Base-by-base conservation (phyloP, 1,140 invertebrate genomes). In the Diachasma alloeum region DNA sequence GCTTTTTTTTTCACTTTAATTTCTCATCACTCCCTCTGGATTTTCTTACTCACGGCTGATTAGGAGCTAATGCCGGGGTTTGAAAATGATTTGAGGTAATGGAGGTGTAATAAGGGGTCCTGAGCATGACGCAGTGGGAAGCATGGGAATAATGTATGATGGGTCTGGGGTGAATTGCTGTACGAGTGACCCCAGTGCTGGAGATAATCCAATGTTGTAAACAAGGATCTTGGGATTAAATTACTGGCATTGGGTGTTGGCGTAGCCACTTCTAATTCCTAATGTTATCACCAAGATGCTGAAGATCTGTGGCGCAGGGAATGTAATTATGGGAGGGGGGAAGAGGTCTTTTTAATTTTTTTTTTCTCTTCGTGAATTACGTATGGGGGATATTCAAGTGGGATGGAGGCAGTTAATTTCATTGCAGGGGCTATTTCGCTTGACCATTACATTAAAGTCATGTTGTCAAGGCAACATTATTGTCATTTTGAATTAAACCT, bases 151-250 rank as follows among this genome's bases (percentile, higher is more conserved):
- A 66, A 66, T 66, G 31, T 66, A 66, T 26, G 22, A 36, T 66
- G 4, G 13, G 31, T 31, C 24, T 22, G 13, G 53, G 53, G 53
- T 59, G 53, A 59, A 59, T 59, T 59, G 53, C n/a, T 59, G 22
- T 22, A 31, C n/a, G 24, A 59, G 56, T 59, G 56, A 59, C 24
- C 11, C 56, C 56, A 59, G 24, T 15, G 31, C 10, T 31, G n/a
- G 26, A 31, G 31, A 31, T 66, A 66, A 66, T 66, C 63, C 63
- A 66, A 46, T 36, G 63, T 66, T 26, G 26, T 66, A 66, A 66
- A 66, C 63, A 66, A 66, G 63, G 63, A 66, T 66, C 24, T 59
- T 8, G 17, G 63, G 26, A 66, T 66, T 66, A 66, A 66, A 66
- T 66, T 66, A 66, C 26, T 66, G 4, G 22, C 26, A 66, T 15